Base-by-base conservation (phyloP, 2,797 vertebrate genomes). In the Garrulus glandarius region DNA sequence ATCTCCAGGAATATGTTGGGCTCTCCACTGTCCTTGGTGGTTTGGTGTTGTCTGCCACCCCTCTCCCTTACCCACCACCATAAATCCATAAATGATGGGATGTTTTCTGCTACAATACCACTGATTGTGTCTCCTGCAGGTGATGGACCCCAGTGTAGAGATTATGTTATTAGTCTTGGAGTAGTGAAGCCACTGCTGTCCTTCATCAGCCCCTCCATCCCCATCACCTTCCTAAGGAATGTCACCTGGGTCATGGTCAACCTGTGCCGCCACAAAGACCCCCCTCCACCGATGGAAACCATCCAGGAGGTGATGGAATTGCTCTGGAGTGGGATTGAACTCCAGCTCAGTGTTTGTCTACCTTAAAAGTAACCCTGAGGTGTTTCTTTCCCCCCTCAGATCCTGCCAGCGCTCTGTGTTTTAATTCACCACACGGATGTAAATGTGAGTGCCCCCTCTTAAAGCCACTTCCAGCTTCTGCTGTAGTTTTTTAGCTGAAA, bases 181-280 rank as follows among this genome's bases (percentile, higher is more conserved):
- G 99, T 99, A 92, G 99, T 99, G 95, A 99, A 99, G 91, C 99
- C 99, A 10, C 97, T 99, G 97, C 99, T 99, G 90, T 99, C 99
- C 83, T 99, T 99, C 98, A 99, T 99, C 98, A 99, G 99, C 97
- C 99, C 99, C 92, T 99, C 99, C 98, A 99, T 99, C 97, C 99
- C 99, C 93, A 99, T 99, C 98, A 99, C 99, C 94, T 99, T 99
- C 98, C 98, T 99, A 95, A 99, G 99, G 98, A 99, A 99, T 64
- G 99, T 99, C 97, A 99, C 99, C 70, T 99, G 99, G 99, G 99
- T 99, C 96, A 99, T 99, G 99, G 99, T 99, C 93, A 99, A 99
- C 95, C 98, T 99, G 96, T 99, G 99, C 97, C 99, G 99, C 95
- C 99, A 99, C 98, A 99, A 99, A 97, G 99, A 99, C 95, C 99